Base-by-base conservation (phyloP, 2,888 invertebrate species). In the Cerastis leucographa region DNA sequence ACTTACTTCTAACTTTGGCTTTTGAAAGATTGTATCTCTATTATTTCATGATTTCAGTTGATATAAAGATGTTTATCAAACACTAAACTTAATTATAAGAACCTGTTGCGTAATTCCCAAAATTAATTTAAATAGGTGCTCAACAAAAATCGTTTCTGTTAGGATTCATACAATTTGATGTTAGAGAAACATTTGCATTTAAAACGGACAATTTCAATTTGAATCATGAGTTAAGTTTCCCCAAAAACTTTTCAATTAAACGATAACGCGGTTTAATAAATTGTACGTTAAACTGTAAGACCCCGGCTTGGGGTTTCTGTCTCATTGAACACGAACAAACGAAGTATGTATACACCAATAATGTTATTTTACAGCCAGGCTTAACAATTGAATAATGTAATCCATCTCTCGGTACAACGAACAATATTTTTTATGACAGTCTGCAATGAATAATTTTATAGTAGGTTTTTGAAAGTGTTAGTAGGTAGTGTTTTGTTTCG, bases 251-350 rank as follows among this genome's bases (percentile, higher is more conserved):
- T 76, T 61, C 54, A 54, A 72, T 71, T 66, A 61, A 70, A 83
- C 67, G 62, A 62, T 71, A 72, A 78, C 11, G 29, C 17, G 42
- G 51, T 71, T 71, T 44, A 68, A 82, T 67, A 70, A 59, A 71
- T 44, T 54, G 54, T 76, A 69, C 54, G 59, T 59, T 64, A 42
- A 71, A 80, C 56, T 49, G 44, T 67, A 59, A 83, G 73, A 66
- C 46, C 65, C 40, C 40, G 14, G 35, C 12, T 69, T 12, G 54
- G 25, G 66, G 49, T 76, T 75, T 59, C 56, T 42, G 71, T 22
- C n/a, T 73, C 72, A 84, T 73, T 75, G 68, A 75, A 25, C 65
- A 71, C n/a, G 19, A 68, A 83, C 54, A 71, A 78, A 85, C 40
- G 35, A 22, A 59, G 46, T 68, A 66, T n/a, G 66, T 65, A 74